phyloP scores from a whole-genome alignment of 2,888 invertebrate species.

The Anthrax anthrax region DNA sequence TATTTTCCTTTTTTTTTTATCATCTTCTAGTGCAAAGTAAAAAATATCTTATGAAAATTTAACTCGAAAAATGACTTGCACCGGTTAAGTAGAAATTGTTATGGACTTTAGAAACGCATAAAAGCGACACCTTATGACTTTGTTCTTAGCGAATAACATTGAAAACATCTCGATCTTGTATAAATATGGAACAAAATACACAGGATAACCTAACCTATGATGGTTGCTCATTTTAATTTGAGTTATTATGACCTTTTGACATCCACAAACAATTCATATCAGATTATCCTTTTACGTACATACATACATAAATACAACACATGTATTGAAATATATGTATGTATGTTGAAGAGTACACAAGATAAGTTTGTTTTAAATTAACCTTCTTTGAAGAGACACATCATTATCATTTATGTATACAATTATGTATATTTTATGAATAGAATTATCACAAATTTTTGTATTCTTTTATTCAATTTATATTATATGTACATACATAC shows the following conservation, averaged over 20 bases:
- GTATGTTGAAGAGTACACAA: background rate
- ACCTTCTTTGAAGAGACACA: too few species aligned
- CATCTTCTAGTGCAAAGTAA: background rate
- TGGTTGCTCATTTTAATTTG: background rate
- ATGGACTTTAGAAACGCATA: slow-evolving; percentile 12
- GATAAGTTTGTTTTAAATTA: background rate
- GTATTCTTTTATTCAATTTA: too few species aligned
- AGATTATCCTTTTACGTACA: slow-evolving; percentile 7
- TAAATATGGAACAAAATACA: background rate
- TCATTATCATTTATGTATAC: too few species aligned
- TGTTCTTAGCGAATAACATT: background rate
- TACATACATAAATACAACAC: background rate
- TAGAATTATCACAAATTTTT: too few species aligned
- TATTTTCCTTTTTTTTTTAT: background rate
- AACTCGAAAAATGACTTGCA: background rate
- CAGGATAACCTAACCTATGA: background rate
- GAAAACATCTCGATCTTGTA: slow-evolving; percentile 4
- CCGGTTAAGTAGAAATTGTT: slow-evolving; percentile 10
- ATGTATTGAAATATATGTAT: too few species aligned
- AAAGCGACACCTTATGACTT: slow-evolving; percentile 13
- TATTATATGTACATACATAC: too few species aligned
- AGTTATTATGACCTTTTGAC: slow-evolving; percentile 12
- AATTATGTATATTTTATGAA: too few species aligned
- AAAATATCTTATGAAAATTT: background rate
- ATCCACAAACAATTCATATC: slow-evolving; percentile 9